Evolutionary conservation across 2,113 vertebrate genomes (phyloP).

Genomic region (Ornithorhynchus anatinus): DNA sequence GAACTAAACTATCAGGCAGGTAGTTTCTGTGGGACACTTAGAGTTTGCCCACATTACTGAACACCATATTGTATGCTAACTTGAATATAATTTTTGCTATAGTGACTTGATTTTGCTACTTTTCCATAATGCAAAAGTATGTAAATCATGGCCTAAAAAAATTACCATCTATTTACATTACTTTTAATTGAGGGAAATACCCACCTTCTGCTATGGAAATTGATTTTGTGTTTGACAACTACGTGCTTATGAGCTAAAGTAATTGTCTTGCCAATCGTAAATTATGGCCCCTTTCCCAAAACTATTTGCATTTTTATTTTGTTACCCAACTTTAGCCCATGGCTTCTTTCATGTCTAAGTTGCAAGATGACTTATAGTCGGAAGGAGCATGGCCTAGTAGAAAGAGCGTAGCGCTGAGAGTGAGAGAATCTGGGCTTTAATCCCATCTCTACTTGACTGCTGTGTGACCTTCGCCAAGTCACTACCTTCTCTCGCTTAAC

Average conservation of each 20-base stretch:
- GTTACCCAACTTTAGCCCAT: not conserved
- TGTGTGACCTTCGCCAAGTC: too few species aligned
- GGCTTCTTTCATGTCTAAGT: too few species aligned
- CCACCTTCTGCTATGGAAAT: conserved; percentile 6
- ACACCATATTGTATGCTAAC: not conserved
- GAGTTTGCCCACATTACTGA: too few species aligned
- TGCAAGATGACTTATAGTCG: too few species aligned
- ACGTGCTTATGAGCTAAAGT: not conserved
- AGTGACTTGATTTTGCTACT: not conserved
- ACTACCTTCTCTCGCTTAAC: too few species aligned
- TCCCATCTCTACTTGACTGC: too few species aligned
- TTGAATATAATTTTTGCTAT: not conserved
- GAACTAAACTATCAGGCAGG: too few species aligned
- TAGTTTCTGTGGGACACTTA: too few species aligned
- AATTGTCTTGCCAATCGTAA: conserved; percentile 6
- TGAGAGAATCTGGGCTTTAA: too few species aligned
- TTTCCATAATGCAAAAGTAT: not conserved
- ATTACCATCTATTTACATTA: conserved; percentile 11
- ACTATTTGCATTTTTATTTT: not conserved
- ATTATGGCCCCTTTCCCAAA: not conserved
- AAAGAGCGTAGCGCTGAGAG: too few species aligned
- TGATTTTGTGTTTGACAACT: not conserved
- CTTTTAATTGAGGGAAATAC: not conserved
- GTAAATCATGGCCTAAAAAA: not conserved
- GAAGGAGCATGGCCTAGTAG: too few species aligned